Base-by-base conservation (phyloP, 1,140 invertebrate species). In the Eupeodes corollae region DNA sequence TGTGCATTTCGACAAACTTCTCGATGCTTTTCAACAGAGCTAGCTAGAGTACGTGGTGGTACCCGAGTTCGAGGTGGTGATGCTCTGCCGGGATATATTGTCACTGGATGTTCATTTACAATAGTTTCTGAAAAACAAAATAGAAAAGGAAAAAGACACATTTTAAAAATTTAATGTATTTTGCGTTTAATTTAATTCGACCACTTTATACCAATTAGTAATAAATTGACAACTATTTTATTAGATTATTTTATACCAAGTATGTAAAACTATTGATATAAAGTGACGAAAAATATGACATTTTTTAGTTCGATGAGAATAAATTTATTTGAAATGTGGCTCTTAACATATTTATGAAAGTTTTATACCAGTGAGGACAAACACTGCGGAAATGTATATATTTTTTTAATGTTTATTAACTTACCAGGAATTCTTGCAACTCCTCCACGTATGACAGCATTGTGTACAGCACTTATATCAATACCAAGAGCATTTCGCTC, bases 1-100 rank as follows among this genome's bases (percentile, higher is more conserved):
- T 50, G 54, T 15, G 61, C 59, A 56, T 66, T 63, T 5, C 83
- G 76, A 55, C 80, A 76, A 44, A 86, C 82, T 70, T 84, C 83
- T 57, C 82, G 80, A 68, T 85, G 83, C 56, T 82, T 76, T 62
- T 84, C 83, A 56, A 79, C 75, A 53, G 79, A 80, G 52, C 75
- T 77, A 19, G 80, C 78, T 53, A 81, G 73, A 54, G 80, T 82
- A 30, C 80, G 71, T 40, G 82, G 78, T 49, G 83, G 77, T 68
- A 80, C 79, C 43, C 74, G 73, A 44, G 53, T 58, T 5, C 61
- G 52, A 52, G 70, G 73, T 2, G 76, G 75, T 46, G 72, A 70
- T 64, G 47, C 70, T 70, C 26, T 74, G 56, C 56, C 76, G 5
- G 76, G 76, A 60, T 78, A 78, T 44, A 78, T 78, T 16, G 76